Evolutionary conservation across 2,888 invertebrate genomes (phyloP).

Genomic region (Catonia carolina): DNA sequence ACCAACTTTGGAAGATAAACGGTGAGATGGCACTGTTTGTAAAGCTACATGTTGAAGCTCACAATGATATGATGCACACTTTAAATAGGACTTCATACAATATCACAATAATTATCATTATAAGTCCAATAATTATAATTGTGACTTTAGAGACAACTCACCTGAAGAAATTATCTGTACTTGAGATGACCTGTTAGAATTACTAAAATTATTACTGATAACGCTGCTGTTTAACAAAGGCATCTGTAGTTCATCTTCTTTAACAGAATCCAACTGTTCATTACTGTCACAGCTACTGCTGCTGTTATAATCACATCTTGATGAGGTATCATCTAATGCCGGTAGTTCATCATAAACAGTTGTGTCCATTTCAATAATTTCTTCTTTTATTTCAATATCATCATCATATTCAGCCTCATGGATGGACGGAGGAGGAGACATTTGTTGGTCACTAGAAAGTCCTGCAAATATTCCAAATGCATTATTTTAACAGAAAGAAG

Average conservation of each 20-base stretch:
- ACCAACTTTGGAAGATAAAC: too few relatives aligned
- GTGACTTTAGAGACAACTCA: too few relatives aligned
- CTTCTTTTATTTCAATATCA: slow-evolving; percentile 21
- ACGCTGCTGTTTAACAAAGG: slow-evolving; percentile 15
- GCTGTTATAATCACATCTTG: slow-evolving; percentile 14
- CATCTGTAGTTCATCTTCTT: slow-evolving; percentile 17
- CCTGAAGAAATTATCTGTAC: too few relatives aligned
- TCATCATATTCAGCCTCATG: slow-evolving; percentile 35
- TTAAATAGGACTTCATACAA: too few relatives aligned
- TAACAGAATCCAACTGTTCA: slow-evolving; percentile 23
- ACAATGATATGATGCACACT: too few relatives aligned
- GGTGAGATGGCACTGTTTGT: too few relatives aligned
- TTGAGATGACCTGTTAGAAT: too few relatives aligned
- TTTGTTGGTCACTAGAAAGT: slow-evolving; percentile 48
- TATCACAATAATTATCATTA: too few relatives aligned
- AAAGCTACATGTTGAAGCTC: too few relatives aligned
- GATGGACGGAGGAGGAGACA: slow-evolving; percentile 47
- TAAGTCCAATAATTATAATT: too few relatives aligned
- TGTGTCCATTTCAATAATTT: slow-evolving; percentile 6
- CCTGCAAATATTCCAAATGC: slow-evolving; percentile 26
- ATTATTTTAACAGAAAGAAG: neutral
- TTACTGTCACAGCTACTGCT: slow-evolving; percentile 6
- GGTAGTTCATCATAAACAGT: neutral
- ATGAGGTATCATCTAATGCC: neutral
- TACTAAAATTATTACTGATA: too few relatives aligned